Percentiles rank a stretch among this genome's conserved stretches.
phyloP scores from a whole-genome alignment of 1,140 invertebrate species.

The Aphelenchoides fujianensis region DNA sequence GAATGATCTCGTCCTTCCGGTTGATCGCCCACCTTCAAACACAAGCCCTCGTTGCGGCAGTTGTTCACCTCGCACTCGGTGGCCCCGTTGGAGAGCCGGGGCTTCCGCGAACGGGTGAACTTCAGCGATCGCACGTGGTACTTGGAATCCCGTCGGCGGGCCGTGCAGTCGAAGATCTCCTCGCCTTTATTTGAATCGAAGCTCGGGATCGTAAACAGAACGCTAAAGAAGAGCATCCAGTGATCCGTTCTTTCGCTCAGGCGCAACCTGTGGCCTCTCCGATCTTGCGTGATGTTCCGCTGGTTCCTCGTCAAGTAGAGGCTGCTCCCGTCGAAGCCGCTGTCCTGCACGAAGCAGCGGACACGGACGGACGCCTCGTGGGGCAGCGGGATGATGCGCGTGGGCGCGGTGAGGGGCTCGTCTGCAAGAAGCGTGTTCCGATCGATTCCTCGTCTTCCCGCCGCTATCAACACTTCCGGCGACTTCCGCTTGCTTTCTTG shows the following conservation, averaged over 20 bases:
- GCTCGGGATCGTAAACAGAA: not conserved
- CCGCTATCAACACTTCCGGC: no score
- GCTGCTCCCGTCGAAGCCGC: not conserved
- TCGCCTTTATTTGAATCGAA: constrained; percentile 10
- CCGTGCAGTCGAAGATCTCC: constrained; percentile 11
- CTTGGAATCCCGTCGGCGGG: not conserved
- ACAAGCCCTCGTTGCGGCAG: not conserved
- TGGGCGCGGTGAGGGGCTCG: not conserved
- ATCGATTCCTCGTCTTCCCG: no score
- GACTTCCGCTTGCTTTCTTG: no score
- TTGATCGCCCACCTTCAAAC: no score
- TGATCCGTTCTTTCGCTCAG: not conserved
- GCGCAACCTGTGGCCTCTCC: not conserved
- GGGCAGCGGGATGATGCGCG: not conserved
- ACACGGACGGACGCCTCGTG: constrained; percentile 1
- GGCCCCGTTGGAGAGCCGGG: not conserved
- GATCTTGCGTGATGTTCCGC: constrained; percentile 5
- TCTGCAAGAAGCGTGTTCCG: not conserved
- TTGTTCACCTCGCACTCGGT: not conserved
- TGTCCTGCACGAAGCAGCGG: not conserved
- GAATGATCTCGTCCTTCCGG: no score
- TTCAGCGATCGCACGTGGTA: constrained; percentile 3
- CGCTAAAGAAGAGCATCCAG: not conserved
- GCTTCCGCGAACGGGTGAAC: constrained; percentile 3
- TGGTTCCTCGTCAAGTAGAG: constrained; percentile 8